These are phyloP conservation scores for Epinephelus coioides DNA, from an alignment of 2,797 vertebrate genomes.

Conservation along the genomic window DNA sequence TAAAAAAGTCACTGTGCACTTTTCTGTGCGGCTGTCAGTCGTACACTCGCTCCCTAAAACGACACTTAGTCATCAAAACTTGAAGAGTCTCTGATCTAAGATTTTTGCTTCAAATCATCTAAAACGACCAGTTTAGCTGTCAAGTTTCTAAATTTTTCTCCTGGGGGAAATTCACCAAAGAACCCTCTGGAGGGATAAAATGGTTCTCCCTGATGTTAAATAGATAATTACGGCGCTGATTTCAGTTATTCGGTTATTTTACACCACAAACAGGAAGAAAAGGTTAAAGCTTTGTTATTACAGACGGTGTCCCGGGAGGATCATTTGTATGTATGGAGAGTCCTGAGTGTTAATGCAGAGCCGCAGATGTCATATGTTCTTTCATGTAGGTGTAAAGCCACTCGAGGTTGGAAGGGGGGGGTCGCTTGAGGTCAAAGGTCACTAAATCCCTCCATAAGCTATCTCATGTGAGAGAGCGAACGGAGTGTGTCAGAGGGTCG, in stretches of 20 bases:
- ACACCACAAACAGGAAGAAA: not conserved
- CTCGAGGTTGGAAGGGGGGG: not conserved
- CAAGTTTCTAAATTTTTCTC: no score
- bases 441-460: slow-evolving; percentile 64
- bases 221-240: no score
- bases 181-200: no score
- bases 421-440: slow-evolving; percentile 62
- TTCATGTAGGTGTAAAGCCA: slow-evolving; percentile 66
- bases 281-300: slow-evolving; percentile 18
- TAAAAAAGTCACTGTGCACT: no score
- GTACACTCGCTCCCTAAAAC: no score
- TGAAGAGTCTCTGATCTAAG: no score
- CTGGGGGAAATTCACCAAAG: no score
- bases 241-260: slow-evolving; percentile 6
- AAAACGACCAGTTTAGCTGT: no score
- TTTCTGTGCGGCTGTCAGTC: no score
- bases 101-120: no score
- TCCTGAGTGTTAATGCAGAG: slow-evolving; percentile 42
- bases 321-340: slow-evolving; percentile 25
- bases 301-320: slow-evolving; percentile 31
- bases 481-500: slow-evolving; percentile 37
- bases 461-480: slow-evolving; percentile 51
- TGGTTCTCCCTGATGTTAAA: no score
- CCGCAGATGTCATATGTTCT: slow-evolving; percentile 62
- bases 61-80: no score